phyloP scores from a whole-genome alignment of 2,888 invertebrate genomes.

The Amphimallon solstitiale region DNA sequence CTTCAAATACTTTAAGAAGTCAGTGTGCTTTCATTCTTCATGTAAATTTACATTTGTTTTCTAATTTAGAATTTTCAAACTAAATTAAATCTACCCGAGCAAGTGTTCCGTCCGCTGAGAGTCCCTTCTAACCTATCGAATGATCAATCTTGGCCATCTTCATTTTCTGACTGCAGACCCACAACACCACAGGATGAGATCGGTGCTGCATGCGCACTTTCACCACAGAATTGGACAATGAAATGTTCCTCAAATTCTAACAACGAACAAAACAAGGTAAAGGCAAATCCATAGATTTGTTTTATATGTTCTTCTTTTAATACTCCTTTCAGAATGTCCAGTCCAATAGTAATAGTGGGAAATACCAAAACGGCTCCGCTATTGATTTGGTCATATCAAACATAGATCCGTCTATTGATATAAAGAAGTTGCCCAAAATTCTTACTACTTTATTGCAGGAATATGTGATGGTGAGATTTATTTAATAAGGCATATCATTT shows the following conservation, averaged over 20 bases:
- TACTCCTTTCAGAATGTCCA: background rate
- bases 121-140: constrained; percentile 33
- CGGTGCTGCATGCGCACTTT: constrained; percentile 3
- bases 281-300: background rate
- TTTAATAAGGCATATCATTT: background rate
- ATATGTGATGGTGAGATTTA: constrained; percentile 70
- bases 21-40: background rate
- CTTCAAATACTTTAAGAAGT: background rate
- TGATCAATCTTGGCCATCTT: constrained; percentile 46
- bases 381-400: constrained; percentile 75
- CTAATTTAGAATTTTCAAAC: constrained; percentile 9
- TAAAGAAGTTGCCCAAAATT: constrained; percentile 73
- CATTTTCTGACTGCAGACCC: constrained; percentile 53
- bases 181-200: constrained; percentile 56
- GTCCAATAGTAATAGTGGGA: background rate
- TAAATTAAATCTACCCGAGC: constrained; percentile 24
- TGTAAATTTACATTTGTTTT: background rate
- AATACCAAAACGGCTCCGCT: constrained; percentile 49
- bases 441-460: constrained; percentile 72
- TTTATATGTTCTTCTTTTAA: constrained; percentile 1
- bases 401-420: constrained; percentile 75
- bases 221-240: constrained; percentile 13
- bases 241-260: background rate
- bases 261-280: constrained; percentile 19
- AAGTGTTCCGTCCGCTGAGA: constrained; percentile 42